Base-by-base conservation (phyloP, 2,113 vertebrate species). In the Cryptomyrus ogoouensis region DNA sequence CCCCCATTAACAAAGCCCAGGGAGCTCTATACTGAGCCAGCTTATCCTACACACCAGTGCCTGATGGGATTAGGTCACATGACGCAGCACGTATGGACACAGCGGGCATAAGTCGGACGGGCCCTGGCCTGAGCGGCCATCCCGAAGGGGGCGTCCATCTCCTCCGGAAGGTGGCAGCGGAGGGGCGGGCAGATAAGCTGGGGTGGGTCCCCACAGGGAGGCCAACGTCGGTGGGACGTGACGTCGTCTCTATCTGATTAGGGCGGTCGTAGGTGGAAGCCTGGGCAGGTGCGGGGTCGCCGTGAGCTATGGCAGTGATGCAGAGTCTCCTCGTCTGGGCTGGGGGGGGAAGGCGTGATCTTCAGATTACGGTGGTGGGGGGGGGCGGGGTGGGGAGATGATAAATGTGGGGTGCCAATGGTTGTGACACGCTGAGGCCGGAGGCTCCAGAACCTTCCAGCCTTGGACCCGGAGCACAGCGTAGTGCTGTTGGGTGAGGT, bases 281-380 rank as follows among this genome's bases (percentile, higher is more conserved):
- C 12, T 1, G 9, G 27, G n/a, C 27, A 0, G n/a, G 27, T 27
- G 13, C 0, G 27, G 66, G 27, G 66, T 35, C 66, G 13, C 1
- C 13, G 27, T 74, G n/a, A 35, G 10, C 21, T 74, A 35, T 13
- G 66, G 66, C 31, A 1, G 31, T 4, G n/a, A 74, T 35, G 3
- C 27, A 19, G 66, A 70, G 27, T 5, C 27, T 74, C 66, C 66
- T 35, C 3, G 10, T 31, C 62, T 70, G 62, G 56, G 87, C 83
- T 42, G 74, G 91, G 90, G 74, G 88, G 88, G 52, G 91, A 93
- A 93, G 44, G 83, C n/a, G 17, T 86, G 89, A 74, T 95, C 95
- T 95, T 95, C 94, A 94, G 95, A 95, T 95, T 95, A 95, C 94
- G 95, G 94, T 93, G 94, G 95, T 94, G 95, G 93, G 94, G 94